Evolutionary conservation across 1,140 invertebrate genomes (phyloP).

Genomic region (Delia radicum): DNA sequence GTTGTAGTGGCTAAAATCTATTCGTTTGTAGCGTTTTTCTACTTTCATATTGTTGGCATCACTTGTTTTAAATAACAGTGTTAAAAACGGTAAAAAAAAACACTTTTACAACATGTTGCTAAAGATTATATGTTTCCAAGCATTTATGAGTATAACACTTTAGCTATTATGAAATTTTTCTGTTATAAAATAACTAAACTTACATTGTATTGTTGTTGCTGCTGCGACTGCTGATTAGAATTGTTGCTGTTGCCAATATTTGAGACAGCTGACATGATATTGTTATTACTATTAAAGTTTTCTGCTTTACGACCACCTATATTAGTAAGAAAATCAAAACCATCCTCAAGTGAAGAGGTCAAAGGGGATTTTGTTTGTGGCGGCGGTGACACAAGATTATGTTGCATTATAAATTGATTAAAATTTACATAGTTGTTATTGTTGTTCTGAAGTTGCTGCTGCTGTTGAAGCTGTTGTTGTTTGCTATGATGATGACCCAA

Average conservation of each 20-base stretch:
- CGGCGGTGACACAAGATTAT: constrained; percentile 36
- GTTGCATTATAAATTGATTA: constrained; percentile 53
- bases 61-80: too few species aligned
- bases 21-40: too few species aligned
- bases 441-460: constrained; percentile 44
- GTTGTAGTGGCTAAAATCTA: too few species aligned
- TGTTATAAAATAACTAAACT: too few species aligned
- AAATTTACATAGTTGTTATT: constrained; percentile 54
- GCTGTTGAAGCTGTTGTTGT: background rate
- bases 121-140: too few species aligned
- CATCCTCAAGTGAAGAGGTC: background rate
- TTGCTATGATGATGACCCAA: background rate
- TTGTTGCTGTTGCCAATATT: background rate
- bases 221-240: background rate
- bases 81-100: too few species aligned
- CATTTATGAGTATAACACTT: background rate
- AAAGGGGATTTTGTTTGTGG: background rate
- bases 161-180: background rate
- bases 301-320: background rate
- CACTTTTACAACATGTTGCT: too few species aligned
- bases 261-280: too few species aligned
- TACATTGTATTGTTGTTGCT: constrained; percentile 12
- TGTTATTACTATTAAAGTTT: background rate
- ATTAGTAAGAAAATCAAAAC: background rate
- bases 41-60: too few species aligned